Evolutionary conservation across 1,140 invertebrate species (phyloP), one percentile per base, ranked within the genome.

Genomic region (Trissolcus basalis): DNA sequence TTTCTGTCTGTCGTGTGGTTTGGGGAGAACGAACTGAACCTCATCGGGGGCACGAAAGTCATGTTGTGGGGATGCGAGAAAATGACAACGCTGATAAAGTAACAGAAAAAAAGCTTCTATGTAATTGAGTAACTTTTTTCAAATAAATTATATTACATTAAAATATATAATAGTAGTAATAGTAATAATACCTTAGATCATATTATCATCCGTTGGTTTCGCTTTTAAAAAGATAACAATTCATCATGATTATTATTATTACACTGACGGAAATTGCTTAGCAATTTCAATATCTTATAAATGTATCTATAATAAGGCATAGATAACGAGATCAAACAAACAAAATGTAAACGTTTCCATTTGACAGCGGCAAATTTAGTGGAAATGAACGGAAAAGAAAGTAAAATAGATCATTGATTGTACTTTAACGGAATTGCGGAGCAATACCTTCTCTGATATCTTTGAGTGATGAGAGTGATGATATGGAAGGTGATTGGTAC

Each of bases 361-460:
- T 60, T 49, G 8, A 27, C 48, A 49, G 4, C 41, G 14, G 19
- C 35, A 15, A 13, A 48, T 59, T 55, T 39, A 35, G 9, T 58
- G 11, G 12, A 54, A 55, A 68, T 53, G 51, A 64, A 63, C 15
- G 47, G 6, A 27, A 39, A 39, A 39, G 36, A n/a, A 39, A 39
- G 9, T 39, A 8, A 39, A 39, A 8, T 12, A 53, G 27, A 56
- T 44, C 5, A 9, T 50, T 15, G 45, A 58, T 53, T 53, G 19
- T 47, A 43, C 39, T 45, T 58, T 71, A 71, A 4, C 61, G 19
- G 50, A 61, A 70, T 56, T 55, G 51, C 53, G 27, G 39, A 58
- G 59, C 49, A 59, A 80, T 86, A 88, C 86, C 86, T 85, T 87
- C 85, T 87, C 84, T 83, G 61, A 86, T 85, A 77, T 88, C 85